phyloP scores from a whole-genome alignment of 2,888 invertebrate genomes.

The Elysia crispata region DNA sequence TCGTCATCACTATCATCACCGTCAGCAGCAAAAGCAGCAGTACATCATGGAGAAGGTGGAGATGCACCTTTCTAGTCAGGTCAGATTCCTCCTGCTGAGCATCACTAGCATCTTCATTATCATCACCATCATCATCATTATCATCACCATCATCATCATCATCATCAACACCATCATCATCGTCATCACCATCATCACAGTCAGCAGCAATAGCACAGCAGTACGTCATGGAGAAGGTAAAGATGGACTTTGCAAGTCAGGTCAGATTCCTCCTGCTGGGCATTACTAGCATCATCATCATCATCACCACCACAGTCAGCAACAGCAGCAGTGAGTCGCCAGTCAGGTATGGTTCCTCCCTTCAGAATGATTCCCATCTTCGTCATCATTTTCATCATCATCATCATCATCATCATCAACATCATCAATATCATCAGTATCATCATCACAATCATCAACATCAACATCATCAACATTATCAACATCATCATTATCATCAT shows the following conservation, averaged over 20 bases:
- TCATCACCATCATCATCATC: neutral
- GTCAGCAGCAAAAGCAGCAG: constrained; percentile 75
- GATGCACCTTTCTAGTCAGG: constrained; percentile 72
- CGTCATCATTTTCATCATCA: neutral
- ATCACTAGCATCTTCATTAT: too few species aligned
- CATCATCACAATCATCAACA: constrained; percentile 9
- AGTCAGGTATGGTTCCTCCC: too few species aligned
- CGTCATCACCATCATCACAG: neutral
- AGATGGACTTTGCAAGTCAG: constrained; percentile 72
- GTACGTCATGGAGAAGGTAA: constrained; percentile 72
- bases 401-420: neutral
- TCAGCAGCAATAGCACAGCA: constrained; percentile 76
- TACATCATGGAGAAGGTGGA: constrained; percentile 73
- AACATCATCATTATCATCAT: constrained; percentile 42
- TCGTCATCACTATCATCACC: too few species aligned
- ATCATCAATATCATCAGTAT: constrained; percentile 2
- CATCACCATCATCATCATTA: neutral
- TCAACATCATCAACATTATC: constrained; percentile 32
- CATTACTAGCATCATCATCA: too few species aligned
- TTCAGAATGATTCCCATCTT: too few species aligned
- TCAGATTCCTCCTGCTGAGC: too few species aligned
- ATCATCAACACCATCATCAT: neutral
- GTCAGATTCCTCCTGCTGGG: too few species aligned
- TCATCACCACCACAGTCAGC: constrained; percentile 52
- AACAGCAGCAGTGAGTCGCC: constrained; percentile 74